Percentiles rank a stretch among this genome's conserved stretches.
These are phyloP conservation scores for Pseudomyrmex dendroicus DNA, from an alignment of 1,140 invertebrate species.

Conservation along the genomic window DNA sequence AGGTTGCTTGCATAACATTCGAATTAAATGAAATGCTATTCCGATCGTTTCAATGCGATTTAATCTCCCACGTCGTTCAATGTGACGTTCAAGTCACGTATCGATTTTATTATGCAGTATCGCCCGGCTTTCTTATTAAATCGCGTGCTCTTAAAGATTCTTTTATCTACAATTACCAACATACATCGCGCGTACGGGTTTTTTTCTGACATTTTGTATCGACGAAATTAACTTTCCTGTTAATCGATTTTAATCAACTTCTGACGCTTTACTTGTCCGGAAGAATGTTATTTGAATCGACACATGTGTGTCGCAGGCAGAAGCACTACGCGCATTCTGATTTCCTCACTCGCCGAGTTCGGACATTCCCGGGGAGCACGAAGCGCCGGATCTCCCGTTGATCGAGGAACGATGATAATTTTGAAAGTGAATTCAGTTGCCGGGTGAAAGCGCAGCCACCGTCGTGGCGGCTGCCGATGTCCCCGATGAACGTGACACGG, in stretches of 20 bases:
- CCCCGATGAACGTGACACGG: slow-evolving; percentile 76
- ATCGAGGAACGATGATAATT: slow-evolving; percentile 66
- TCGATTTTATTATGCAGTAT: background rate
- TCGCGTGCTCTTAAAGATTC: background rate
- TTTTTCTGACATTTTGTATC: no score
- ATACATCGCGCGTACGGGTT: background rate
- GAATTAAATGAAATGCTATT: slow-evolving; percentile 33
- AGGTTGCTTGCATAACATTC: slow-evolving; percentile 20
- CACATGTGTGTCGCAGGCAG: slow-evolving; percentile 7
- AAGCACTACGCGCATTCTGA: slow-evolving; percentile 1
- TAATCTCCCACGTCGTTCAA: slow-evolving; percentile 11
- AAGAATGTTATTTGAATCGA: slow-evolving; percentile 21
- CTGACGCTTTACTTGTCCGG: background rate
- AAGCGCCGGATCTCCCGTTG: slow-evolving; percentile 31
- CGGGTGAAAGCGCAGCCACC: slow-evolving; percentile 72
- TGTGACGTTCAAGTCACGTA: slow-evolving; percentile 24
- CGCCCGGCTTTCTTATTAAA: background rate
- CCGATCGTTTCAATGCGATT: slow-evolving; percentile 31
- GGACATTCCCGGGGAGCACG: background rate
- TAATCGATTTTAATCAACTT: background rate
- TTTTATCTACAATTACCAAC: background rate
- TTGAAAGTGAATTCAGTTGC: slow-evolving; percentile 75
- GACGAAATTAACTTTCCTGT: background rate
- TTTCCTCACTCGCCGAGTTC: slow-evolving; percentile 33
- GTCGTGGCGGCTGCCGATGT: slow-evolving; percentile 40